Percentiles rank a stretch among this genome's conserved stretches.
phyloP scores from a whole-genome alignment of 2,888 invertebrate species.

The Quadroppia sp. region DNA sequence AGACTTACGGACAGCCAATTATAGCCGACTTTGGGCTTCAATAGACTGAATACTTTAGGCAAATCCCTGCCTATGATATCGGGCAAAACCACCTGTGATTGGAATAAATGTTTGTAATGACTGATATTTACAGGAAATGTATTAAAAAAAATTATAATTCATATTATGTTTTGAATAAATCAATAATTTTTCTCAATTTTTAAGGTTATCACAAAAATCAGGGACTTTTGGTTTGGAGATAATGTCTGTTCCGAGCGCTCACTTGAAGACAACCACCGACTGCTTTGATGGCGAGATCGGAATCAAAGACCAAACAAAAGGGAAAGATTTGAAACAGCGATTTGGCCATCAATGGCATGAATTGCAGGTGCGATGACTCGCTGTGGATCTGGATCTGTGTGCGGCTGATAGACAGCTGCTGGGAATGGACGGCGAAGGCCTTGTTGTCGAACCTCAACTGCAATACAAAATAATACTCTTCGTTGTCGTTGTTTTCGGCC shows the following conservation, averaged over 20 bases:
- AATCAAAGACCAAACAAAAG: constrained; percentile 95
- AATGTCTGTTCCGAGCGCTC: neutral
- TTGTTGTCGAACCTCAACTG: constrained; percentile 90
- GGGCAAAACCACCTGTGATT: constrained; percentile 62
- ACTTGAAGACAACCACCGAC: constrained; percentile 73
- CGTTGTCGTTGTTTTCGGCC: constrained; percentile 77
- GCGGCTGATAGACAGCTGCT: neutral
- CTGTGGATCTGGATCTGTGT: neutral
- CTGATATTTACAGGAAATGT: neutral
- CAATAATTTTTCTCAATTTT: no score
- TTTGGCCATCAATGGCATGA: constrained; percentile 51
- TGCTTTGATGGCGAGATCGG: constrained; percentile 77
- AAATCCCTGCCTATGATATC: constrained; percentile 83
- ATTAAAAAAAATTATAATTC: neutral
- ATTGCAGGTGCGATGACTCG: neutral
- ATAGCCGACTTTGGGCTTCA: constrained; percentile 86
- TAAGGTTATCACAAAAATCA: no score
- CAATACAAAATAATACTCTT: constrained; percentile 89
- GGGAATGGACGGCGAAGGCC: constrained; percentile 60
- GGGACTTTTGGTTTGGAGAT: no score
- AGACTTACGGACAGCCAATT: constrained; percentile 83
- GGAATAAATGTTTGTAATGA: neutral
- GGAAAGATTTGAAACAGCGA: constrained; percentile 95
- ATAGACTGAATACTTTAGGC: constrained; percentile 84
- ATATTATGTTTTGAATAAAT: no score